These are phyloP conservation scores for Ctenicera cuprea DNA, from an alignment of 2,888 invertebrate genomes.

Conservation along the genomic window DNA sequence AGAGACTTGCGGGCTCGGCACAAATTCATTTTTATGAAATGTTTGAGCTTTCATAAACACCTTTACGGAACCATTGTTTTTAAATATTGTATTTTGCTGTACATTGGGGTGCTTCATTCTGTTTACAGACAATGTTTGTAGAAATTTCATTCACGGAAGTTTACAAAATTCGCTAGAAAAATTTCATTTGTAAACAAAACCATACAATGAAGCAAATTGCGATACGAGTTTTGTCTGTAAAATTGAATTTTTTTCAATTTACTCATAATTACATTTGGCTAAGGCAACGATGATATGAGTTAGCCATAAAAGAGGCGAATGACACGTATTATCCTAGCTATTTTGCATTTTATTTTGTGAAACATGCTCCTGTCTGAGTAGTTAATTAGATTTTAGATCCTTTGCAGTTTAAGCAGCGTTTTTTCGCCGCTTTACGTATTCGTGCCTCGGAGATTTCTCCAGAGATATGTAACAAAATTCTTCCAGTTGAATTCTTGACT, in stretches of 20 bases:
- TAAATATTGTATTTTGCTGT: no score
- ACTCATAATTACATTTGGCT: constrained; percentile 10
- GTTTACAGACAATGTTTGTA: no score
- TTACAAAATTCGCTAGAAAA: background rate
- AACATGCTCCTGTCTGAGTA: constrained; percentile 14
- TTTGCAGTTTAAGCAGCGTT: constrained; percentile 37
- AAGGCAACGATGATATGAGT: constrained; percentile 9
- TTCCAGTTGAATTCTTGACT: constrained; percentile 35
- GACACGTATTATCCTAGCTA: constrained; percentile 9
- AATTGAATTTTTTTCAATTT: constrained; percentile 7
- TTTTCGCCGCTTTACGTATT: constrained; percentile 38
- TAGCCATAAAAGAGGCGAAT: background rate
- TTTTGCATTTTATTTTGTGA: constrained; percentile 30
- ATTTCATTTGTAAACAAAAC: background rate
- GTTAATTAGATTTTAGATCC: constrained; percentile 39
- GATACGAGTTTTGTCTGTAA: background rate
- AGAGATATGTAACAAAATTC: constrained; percentile 31
- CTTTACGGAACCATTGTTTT: no score
- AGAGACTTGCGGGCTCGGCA: no score
- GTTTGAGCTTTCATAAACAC: no score
- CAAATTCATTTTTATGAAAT: no score
- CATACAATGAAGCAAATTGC: background rate
- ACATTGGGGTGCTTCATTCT: no score
- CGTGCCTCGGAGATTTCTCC: constrained; percentile 36
- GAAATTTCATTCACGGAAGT: no score